phyloP scores from a whole-genome alignment of 1,140 invertebrate genomes.

The Eumeta japonica region DNA sequence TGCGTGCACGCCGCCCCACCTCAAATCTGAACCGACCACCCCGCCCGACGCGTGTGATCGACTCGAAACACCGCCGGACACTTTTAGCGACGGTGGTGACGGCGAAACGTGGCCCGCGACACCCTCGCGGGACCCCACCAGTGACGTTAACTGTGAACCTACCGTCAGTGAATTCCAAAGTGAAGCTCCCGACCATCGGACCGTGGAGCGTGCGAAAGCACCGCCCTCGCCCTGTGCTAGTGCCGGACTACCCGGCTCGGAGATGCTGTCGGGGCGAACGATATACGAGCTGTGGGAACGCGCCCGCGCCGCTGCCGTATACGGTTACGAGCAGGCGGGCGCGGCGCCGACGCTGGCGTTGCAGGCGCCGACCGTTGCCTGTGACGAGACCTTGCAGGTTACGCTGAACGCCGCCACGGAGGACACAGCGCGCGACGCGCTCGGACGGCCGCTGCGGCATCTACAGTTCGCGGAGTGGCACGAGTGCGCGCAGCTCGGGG shows the following conservation, averaged over 20 bases:
- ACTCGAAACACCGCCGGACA: constrained; percentile 27
- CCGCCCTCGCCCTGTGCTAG: constrained; percentile 10
- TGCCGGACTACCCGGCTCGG: constrained; percentile 9
- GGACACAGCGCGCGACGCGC: constrained; percentile 17
- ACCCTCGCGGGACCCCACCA: background rate
- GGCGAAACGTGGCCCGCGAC: constrained; percentile 12
- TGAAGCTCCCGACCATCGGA: constrained; percentile 11
- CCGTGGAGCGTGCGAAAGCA: constrained; percentile 42
- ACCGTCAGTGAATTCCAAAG: constrained; percentile 8
- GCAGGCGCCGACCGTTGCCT: constrained; percentile 8
- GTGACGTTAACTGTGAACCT: constrained; percentile 6
- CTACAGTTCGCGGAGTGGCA: constrained; percentile 76
- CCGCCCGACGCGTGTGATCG: constrained; percentile 13
- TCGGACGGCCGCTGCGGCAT: constrained; percentile 28
- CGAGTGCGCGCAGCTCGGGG: constrained; percentile 68
- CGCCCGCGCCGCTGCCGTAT: constrained; percentile 11
- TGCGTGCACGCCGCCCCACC: background rate
- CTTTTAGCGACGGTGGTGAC: constrained; percentile 25
- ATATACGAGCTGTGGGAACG: constrained; percentile 13
- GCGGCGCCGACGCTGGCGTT: constrained; percentile 26
- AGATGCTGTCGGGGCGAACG: constrained; percentile 7
- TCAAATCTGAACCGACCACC: constrained; percentile 5
- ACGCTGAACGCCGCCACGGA: constrained; percentile 11
- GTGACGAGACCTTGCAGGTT: constrained; percentile 9
- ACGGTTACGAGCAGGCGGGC: constrained; percentile 17